A percentile compares a stretch with the other conserved stretches of the same genome.
These are phyloP conservation scores for Beaufortia kweichowensis DNA, from an alignment of 2,113 vertebrate genomes.

Conservation along the genomic window DNA sequence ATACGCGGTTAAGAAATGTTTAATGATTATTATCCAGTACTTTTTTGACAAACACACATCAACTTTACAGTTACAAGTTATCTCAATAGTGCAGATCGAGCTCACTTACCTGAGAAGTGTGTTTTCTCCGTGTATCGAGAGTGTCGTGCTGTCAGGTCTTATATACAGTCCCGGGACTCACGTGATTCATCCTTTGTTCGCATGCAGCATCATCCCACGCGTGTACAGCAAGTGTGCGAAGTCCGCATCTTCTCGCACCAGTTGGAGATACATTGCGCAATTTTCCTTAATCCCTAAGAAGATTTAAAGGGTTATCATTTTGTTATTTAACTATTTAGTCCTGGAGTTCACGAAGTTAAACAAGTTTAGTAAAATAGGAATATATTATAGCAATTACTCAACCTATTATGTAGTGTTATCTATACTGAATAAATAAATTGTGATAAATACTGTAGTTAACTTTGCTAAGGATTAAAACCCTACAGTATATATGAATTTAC, in stretches of 20 bases:
- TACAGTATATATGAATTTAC: too few species aligned
- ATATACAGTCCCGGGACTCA: constrained; percentile 65
- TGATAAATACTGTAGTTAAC: too few species aligned
- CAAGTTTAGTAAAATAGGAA: too few species aligned
- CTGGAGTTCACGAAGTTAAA: too few species aligned
- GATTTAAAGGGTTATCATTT: background rate
- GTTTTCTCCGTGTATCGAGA: constrained; percentile 56
- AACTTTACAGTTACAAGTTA: background rate
- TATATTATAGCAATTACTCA: too few species aligned
- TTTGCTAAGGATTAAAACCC: too few species aligned
- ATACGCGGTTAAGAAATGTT: too few species aligned
- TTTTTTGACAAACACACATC: background rate
- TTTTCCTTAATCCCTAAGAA: constrained; percentile 18
- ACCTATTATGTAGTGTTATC: too few species aligned
- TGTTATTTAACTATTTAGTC: background rate
- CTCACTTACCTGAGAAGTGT: constrained; percentile 68
- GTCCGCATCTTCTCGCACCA: constrained; percentile 48
- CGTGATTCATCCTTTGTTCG: constrained; percentile 52
- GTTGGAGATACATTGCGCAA: constrained; percentile 3
- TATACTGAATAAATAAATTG: too few species aligned
- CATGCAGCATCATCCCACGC: constrained; percentile 31
- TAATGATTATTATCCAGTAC: too few species aligned
- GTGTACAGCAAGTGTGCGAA: constrained; percentile 54
- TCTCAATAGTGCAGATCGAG: background rate
- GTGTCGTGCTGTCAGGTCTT: constrained; percentile 45